phyloP scores from a whole-genome alignment of 2,797 vertebrate species.

The Eulemur rubriventer region DNA sequence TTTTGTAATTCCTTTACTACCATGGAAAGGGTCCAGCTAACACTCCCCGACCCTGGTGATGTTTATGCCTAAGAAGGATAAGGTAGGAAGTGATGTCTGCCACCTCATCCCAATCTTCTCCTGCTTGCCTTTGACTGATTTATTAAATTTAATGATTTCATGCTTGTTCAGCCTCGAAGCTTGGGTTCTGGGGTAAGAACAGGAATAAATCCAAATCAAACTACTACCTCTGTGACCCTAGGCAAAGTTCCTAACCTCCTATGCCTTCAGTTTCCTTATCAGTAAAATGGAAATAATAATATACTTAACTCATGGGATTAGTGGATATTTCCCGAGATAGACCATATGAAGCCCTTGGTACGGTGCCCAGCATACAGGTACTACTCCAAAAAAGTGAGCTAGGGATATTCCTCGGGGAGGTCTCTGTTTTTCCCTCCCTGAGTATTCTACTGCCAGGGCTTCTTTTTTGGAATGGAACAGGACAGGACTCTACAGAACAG shows the following conservation, averaged over 20 bases:
- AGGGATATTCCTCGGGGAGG: not conserved
- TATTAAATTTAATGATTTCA: constrained; percentile 35
- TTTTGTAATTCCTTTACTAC: not conserved
- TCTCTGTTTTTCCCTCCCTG: not conserved
- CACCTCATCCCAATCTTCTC: not conserved
- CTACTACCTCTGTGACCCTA: not conserved
- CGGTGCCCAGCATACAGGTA: not conserved
- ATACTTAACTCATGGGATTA: not conserved
- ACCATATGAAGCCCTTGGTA: not conserved
- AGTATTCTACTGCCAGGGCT: not conserved
- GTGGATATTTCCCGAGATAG: not conserved
- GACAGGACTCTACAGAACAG: not conserved
- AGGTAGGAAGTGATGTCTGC: not conserved
- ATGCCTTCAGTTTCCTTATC: not conserved
- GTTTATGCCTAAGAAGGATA: not conserved
- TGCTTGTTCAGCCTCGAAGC: not conserved
- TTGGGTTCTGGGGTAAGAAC: not conserved
- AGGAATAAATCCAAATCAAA: not conserved
- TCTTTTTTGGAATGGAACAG: not conserved
- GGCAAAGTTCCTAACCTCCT: not conserved
- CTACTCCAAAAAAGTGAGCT: not conserved
- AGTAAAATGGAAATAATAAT: not conserved
- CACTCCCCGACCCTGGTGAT: not conserved
- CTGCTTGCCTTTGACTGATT: not conserved
- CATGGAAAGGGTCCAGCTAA: not conserved